phyloP scores from a whole-genome alignment of 2,797 vertebrate species.

The Salmo trutta region DNA sequence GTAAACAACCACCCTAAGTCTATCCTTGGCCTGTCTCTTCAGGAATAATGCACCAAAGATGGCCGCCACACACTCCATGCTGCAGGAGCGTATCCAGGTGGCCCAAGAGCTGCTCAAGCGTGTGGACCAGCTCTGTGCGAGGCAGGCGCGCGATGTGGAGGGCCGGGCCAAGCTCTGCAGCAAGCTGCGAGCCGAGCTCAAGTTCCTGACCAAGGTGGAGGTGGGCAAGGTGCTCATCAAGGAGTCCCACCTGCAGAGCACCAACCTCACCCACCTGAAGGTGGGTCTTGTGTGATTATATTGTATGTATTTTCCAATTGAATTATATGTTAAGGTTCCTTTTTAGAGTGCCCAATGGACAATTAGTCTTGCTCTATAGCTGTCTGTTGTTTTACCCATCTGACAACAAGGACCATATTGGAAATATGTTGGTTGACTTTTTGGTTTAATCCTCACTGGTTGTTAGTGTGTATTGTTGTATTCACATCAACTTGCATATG shows the following conservation, averaged over 20 bases:
- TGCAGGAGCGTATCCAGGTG: conserved; percentile 82
- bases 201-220: conserved; percentile 87
- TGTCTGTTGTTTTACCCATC: too few relatives aligned
- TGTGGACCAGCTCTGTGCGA: conserved; percentile 80
- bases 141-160: conserved; percentile 80
- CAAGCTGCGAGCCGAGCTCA: conserved; percentile 89
- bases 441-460: background rate
- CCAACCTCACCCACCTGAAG: conserved; percentile 91
- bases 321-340: background rate
- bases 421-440: background rate
- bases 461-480: too few relatives aligned
- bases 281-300: background rate
- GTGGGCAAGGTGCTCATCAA: conserved; percentile 84
- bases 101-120: conserved; percentile 85
- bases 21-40: too few relatives aligned
- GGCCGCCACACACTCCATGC: conserved; percentile 83
- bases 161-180: conserved; percentile 88
- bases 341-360: background rate
- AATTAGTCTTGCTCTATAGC: background rate
- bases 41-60: conserved; percentile 85
- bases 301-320: background rate
- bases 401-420: background rate
- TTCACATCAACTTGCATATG: too few relatives aligned
- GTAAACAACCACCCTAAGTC: background rate
- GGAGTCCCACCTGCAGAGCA: conserved; percentile 93